phyloP scores from a whole-genome alignment of 2,888 invertebrate species.

The Cantharis rustica region DNA sequence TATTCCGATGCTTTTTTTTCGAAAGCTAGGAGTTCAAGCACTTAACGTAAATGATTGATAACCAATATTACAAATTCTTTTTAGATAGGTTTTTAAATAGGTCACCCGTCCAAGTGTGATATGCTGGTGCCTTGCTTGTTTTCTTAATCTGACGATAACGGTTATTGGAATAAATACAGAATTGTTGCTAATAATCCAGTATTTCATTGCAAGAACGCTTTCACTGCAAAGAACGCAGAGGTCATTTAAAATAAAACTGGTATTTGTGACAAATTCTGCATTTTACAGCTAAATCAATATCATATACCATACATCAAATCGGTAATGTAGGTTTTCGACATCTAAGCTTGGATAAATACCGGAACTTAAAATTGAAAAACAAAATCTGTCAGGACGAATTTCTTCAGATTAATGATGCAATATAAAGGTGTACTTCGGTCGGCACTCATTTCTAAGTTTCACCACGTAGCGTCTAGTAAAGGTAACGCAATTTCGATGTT shows the following conservation, averaged over 20 bases:
- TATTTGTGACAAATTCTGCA: not conserved
- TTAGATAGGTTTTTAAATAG: no score
- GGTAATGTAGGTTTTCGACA: not conserved
- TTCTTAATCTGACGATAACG: no score
- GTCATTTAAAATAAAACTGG: not conserved
- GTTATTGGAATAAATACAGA: no score
- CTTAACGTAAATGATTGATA: no score
- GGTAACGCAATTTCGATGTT: not conserved
- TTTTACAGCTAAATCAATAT: not conserved
- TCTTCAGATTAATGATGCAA: not conserved
- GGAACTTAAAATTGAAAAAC: not conserved
- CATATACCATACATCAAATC: not conserved
- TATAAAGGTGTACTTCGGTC: not conserved
- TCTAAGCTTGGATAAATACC: not conserved
- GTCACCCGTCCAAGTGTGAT: no score
- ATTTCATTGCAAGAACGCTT: no score
- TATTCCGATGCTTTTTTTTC: no score
- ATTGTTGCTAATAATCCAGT: no score
- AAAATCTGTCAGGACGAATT: not conserved
- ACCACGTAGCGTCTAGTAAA: not conserved
- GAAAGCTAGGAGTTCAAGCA: no score
- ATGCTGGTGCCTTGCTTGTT: no score
- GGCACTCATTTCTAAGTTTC: not conserved
- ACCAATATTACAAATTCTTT: no score
- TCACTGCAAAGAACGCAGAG: not conserved